Evolutionary conservation across 2,797 vertebrate genomes (phyloP).

Genomic region (Poecilia picta): DNA sequence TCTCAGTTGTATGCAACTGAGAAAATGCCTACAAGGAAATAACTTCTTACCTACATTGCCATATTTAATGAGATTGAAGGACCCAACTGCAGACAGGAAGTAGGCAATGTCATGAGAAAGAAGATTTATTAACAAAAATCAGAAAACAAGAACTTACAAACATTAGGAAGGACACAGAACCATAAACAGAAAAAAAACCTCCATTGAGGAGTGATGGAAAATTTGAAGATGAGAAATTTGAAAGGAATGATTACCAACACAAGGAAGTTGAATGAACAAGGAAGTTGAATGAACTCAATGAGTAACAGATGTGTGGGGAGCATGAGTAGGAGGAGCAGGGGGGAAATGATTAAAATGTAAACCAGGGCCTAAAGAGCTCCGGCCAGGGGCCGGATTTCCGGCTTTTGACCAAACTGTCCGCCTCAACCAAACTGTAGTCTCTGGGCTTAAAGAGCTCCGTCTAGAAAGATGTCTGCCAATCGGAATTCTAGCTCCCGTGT

Average conservation of each 20-base stretch:
- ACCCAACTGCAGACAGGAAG: background rate
- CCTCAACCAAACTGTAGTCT: too few species aligned
- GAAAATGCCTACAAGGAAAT: background rate
- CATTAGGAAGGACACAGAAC: background rate
- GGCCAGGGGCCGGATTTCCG: too few species aligned
- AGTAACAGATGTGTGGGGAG: background rate
- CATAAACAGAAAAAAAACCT: background rate
- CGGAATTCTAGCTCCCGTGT: too few species aligned
- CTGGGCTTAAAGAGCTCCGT: too few species aligned
- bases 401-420: too few species aligned
- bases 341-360: constrained; percentile 6
- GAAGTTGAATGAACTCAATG: background rate
- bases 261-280: too few species aligned
- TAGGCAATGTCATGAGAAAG: background rate
- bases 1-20: background rate
- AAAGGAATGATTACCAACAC: background rate
- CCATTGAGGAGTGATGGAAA: background rate
- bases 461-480: too few species aligned
- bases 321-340: background rate
- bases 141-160: background rate
- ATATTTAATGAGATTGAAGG: background rate
- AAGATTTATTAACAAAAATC: background rate
- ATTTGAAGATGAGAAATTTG: background rate
- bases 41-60: background rate
- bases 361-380: too few species aligned